Base-by-base conservation (phyloP, 1,140 invertebrate genomes). In the Arctopsyche grandis region DNA sequence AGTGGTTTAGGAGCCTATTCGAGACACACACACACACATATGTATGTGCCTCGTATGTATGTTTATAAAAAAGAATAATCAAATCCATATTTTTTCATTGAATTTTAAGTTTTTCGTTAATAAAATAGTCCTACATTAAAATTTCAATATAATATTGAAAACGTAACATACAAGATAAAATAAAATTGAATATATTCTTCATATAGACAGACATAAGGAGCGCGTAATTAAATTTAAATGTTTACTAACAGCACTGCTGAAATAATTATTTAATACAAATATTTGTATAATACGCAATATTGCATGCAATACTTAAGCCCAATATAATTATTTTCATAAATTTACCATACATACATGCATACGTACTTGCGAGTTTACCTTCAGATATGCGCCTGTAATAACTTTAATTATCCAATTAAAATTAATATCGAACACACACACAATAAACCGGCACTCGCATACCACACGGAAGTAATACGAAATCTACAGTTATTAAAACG, bases 201-300 rank as follows among this genome's bases (percentile, higher is more conserved):
- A 38, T 38, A 38, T 38, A 38, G 7, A 7, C 7, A 38, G 29
- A 38, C 7, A 38, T 4, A 38, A 38, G 29, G 3, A 7, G 29
- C 9, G 24, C 21, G 22, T 66, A 66, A 66, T 66, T 66, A 66
- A 66, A 66, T 66, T 66, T 66, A 22, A 66, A 66, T 29, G 19
- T 66, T 14, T 66, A 26, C 10, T 9, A 66, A 66, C 63, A 66
- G 26, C 24, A 66, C 26, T 24, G 21, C 63, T 66, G 24, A 63
- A 63, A n/a, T n/a, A n/a, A 10, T 66, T 24, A 66, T 66, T 66
- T 24, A 66, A 22, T 29, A 22, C 63, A 66, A 66, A 66, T 66
- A 26, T 66, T 66, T 66, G 63, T 3, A 22, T 29, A 66, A 66
- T 66, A 29, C 63, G 63, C 63, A 26, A 66, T 66, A 66, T 66